Base-by-base conservation (phyloP, 1,140 invertebrate species). In the Lithobius niger region DNA sequence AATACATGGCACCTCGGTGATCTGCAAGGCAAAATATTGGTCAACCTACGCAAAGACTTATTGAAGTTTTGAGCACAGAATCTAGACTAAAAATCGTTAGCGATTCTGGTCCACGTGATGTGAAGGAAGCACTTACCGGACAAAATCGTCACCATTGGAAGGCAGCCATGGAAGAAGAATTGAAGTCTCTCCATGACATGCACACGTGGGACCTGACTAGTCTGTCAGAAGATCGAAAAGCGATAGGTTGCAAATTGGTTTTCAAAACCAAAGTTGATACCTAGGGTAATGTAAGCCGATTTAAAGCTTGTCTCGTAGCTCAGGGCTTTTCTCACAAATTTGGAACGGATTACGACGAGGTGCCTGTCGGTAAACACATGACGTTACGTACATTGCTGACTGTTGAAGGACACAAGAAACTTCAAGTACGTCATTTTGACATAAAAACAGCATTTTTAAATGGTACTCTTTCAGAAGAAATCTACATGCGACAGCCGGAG, bases 281-380 rank as follows among this genome's bases (percentile, higher is more conserved):
- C n/a, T n/a, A 51, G 13, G 49, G 49, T 4, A 26, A 26, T 4
- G 27, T 51, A n/a, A 6, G 6, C 3, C 22, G 27, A 25, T 19
- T 10, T n/a, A 51, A 51, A 51, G 61, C 61, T 42, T 42, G 55
- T 15, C 61, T 51, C 54, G 58, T 63, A 10, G 60, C 61, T n/a
- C 60, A 63, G 50, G 59, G 62, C 4, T 65, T 52, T 42, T 42
- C 52, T 21, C 62, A 66, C 43, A 49, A 50, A 28, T 27, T 15
- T 25, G 61, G 63, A 15, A 55, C 56, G 43, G 62, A 66, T 51
- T 66, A 57, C 43, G 13, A 57, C 13, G 59, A 66, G 51, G 64
- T 58, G 13, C 65, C 62, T 16, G 62, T 61, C 3, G 55, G 52
- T 18, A 49, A 53, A 10, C 27, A 55, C 6, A 57, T 52, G 28